Evolutionary conservation across 53 echinoderm and acorn worm genomes (phyloP).

Genomic region (Glandiceps talaboti): DNA sequence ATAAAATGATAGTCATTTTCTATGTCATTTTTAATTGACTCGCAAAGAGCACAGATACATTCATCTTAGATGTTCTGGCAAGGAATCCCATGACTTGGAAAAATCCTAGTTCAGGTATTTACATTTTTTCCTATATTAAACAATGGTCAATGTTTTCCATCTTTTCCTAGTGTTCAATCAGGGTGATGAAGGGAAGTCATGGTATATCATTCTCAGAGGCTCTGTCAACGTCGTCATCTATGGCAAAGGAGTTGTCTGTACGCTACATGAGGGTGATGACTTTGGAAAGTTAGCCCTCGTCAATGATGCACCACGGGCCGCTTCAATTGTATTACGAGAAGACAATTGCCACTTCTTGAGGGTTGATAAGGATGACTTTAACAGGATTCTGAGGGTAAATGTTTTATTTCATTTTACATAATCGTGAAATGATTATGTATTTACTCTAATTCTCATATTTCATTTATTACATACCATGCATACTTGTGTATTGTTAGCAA

Average conservation of each 20-base stretch:
- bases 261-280: constrained; percentile 90
- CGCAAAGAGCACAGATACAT: too few species aligned
- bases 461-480: too few species aligned
- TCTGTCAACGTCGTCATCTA: constrained; percentile 96
- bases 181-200: constrained; percentile 90
- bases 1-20: too few species aligned
- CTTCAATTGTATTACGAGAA: constrained; percentile 87
- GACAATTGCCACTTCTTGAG: constrained; percentile 92
- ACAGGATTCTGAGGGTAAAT: constrained; percentile 80
- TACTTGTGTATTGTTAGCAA: too few species aligned
- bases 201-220: constrained; percentile 90
- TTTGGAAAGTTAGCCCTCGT: constrained; percentile 94
- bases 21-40: too few species aligned
- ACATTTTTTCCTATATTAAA: too few species aligned
- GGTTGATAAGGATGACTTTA: constrained; percentile 95
- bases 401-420: too few species aligned
- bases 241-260: constrained; percentile 94
- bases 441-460: too few species aligned
- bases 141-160: background rate
- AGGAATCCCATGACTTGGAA: too few species aligned
- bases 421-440: too few species aligned
- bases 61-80: too few species aligned
- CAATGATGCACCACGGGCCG: constrained; percentile 84
- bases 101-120: background rate
- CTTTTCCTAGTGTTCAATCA: constrained; percentile 70